Evolutionary conservation across 2,113 vertebrate species (phyloP).

Genomic region (Gallinago undulata): DNA sequence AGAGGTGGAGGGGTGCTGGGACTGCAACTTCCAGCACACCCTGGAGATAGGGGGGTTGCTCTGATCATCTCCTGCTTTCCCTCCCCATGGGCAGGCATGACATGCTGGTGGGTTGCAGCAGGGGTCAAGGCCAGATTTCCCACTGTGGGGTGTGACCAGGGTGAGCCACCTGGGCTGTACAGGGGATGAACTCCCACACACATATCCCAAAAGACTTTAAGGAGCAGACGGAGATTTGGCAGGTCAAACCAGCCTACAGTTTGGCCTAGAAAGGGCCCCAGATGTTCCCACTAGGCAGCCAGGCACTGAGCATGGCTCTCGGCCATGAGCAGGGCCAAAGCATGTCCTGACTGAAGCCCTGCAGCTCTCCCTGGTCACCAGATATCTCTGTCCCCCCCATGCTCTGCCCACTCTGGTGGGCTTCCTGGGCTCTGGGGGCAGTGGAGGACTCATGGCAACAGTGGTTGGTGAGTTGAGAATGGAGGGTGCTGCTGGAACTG

Average conservation of each 20-base stretch:
- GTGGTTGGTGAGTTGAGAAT: fast-evolving
- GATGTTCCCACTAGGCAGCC: background rate
- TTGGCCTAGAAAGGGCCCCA: background rate
- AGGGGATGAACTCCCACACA: background rate
- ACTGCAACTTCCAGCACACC: background rate
- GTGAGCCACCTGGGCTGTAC: background rate
- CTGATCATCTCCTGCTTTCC: background rate
- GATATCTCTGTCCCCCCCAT: fast-evolving
- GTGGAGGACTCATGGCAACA: fast-evolving
- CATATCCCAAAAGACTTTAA: background rate
- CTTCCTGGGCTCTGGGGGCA: background rate
- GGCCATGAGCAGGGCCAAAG: background rate
- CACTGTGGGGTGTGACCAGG: background rate
- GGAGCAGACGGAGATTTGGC: background rate
- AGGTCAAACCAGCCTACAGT: background rate
- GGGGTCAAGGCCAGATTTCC: background rate
- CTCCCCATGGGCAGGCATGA: fast-evolving
- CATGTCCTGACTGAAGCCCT: background rate
- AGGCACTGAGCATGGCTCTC: background rate
- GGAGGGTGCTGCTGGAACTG: background rate
- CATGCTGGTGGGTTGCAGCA: fast-evolving
- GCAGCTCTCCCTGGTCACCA: background rate
- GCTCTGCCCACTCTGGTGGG: background rate
- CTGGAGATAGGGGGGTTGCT: background rate
- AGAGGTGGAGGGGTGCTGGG: background rate